Percentiles rank a stretch among this genome's conserved stretches.
phyloP scores from a whole-genome alignment of 2,113 vertebrate genomes.

The Callaeas wilsoni region DNA sequence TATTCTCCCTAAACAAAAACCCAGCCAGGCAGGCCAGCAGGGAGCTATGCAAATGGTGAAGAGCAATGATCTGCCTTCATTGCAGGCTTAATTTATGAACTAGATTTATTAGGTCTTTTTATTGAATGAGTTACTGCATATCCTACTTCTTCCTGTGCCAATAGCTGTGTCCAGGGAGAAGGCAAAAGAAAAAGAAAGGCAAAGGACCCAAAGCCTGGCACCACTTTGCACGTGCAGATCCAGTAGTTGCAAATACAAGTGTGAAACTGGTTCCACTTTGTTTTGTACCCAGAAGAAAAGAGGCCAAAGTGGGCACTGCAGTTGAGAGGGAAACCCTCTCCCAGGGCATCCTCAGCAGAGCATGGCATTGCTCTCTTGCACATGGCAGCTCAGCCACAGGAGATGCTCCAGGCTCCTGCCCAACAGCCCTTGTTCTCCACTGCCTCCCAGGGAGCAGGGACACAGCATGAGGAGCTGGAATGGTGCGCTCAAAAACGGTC shows the following conservation, averaged over 20 bases:
- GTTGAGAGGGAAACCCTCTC: not conserved
- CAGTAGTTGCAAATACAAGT: not conserved
- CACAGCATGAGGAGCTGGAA: not conserved
- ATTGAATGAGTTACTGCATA: not conserved
- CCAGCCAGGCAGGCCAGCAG: not conserved
- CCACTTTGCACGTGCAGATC: not conserved
- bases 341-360: not conserved
- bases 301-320: not conserved
- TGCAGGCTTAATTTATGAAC: not conserved
- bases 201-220: not conserved
- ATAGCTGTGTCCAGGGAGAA: not conserved
- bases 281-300: not conserved
- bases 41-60: not conserved
- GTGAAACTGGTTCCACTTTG: not conserved
- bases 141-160: not conserved
- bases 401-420: not conserved
- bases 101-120: not conserved
- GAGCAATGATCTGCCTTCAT: not conserved
- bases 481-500: fast-evolving
- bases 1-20: not conserved
- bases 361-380: not conserved
- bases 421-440: not conserved
- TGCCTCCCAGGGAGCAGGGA: not conserved
- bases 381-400: fast-evolving
- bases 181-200: not conserved